phyloP scores from a whole-genome alignment of 2,888 invertebrate genomes.

The Macrosoma leucophasiata region DNA sequence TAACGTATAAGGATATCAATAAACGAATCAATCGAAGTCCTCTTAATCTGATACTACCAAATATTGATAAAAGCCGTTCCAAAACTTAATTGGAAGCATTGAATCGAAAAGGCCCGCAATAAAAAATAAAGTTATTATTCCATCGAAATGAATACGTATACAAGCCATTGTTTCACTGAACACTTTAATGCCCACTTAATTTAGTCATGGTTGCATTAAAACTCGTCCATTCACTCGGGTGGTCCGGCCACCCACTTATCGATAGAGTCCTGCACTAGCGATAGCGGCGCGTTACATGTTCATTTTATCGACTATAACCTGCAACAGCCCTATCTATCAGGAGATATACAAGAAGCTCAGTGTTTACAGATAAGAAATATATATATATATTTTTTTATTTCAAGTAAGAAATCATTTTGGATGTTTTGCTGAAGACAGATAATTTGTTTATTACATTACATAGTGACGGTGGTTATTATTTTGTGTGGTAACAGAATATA shows the following conservation, averaged over 20 bases:
- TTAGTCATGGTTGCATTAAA: slow-evolving; percentile 36
- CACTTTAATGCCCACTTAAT: slow-evolving; percentile 51
- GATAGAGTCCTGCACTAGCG: slow-evolving; percentile 50
- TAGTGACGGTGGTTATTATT: too few relatives aligned
- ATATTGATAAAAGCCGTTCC: background rate
- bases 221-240: slow-evolving; percentile 41
- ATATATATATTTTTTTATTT: too few relatives aligned
- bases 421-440: too few relatives aligned
- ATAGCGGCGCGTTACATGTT: slow-evolving; percentile 48
- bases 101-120: slow-evolving; percentile 5
- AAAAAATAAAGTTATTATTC: slow-evolving; percentile 1
- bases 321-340: slow-evolving; percentile 38
- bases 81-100: slow-evolving; percentile 7
- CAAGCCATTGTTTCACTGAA: slow-evolving; percentile 41
- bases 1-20: too few relatives aligned
- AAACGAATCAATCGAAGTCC: too few relatives aligned
- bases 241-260: slow-evolving; percentile 49
- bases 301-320: slow-evolving; percentile 56
- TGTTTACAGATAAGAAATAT: too few relatives aligned
- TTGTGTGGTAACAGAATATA: too few relatives aligned
- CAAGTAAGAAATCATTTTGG: too few relatives aligned
- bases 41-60: background rate
- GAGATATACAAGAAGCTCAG: too few relatives aligned
- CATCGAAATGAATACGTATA: slow-evolving; percentile 8
- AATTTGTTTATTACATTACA: too few relatives aligned